A percentile compares a stretch with the other conserved stretches of the same genome.
phyloP scores from a whole-genome alignment of 2,888 invertebrate species.

The Ennomos quercinarius region DNA sequence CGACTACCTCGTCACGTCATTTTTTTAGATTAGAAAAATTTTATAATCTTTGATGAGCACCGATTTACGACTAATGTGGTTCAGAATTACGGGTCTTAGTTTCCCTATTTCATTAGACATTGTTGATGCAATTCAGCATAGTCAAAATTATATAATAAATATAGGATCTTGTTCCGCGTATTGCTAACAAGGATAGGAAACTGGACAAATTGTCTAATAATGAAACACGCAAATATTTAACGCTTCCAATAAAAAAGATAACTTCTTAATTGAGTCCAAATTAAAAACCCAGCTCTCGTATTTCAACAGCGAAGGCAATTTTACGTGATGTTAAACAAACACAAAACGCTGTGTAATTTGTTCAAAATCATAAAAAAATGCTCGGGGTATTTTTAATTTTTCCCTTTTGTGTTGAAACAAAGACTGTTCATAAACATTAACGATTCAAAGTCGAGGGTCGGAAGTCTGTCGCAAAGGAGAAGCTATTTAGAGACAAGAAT shows the following conservation, averaged over 20 bases:
- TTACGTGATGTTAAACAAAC: constrained; percentile 38
- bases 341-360: constrained; percentile 32
- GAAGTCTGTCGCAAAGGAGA: constrained; percentile 8
- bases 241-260: constrained; percentile 27
- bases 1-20: too few relatives aligned
- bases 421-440: constrained; percentile 50
- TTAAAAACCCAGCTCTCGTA: constrained; percentile 26
- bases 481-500: constrained; percentile 2
- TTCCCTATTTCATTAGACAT: too few relatives aligned
- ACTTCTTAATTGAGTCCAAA: constrained; percentile 25
- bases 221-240: constrained; percentile 13
- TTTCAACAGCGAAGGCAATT: constrained; percentile 33
- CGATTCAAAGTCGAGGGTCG: constrained; percentile 28
- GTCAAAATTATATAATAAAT: too few relatives aligned
- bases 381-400: constrained; percentile 34
- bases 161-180: too few relatives aligned
- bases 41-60: too few relatives aligned
- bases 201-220: too few relatives aligned
- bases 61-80: too few relatives aligned
- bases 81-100: too few relatives aligned
- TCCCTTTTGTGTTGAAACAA: constrained; percentile 47
- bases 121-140: too few relatives aligned
- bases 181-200: too few relatives aligned
- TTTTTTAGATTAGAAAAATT: too few relatives aligned
- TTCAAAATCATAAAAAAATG: constrained; percentile 39